Percentiles rank a stretch among this genome's conserved stretches.
Evolutionary conservation across 2,113 vertebrate genomes (phyloP).

Genomic region (Pelvicachromis taeniatus): DNA sequence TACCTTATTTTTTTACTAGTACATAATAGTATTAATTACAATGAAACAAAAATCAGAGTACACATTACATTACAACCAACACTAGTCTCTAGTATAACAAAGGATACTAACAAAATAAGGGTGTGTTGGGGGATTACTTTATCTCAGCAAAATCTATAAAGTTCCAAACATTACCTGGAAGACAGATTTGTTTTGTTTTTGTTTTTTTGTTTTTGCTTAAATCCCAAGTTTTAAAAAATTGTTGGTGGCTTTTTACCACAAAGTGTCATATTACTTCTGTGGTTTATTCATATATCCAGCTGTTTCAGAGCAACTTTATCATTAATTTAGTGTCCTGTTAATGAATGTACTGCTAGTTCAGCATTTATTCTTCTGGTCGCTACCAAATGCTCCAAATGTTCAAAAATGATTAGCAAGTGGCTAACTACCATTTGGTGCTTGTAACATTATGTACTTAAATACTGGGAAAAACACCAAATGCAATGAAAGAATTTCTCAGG

Average conservation of each 20-base stretch:
- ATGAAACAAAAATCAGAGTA: no score
- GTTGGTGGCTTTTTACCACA: not conserved
- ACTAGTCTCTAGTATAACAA: not conserved
- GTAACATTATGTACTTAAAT: not conserved
- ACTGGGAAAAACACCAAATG: not conserved
- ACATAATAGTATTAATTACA: no score
- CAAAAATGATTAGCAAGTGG: not conserved
- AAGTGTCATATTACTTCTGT: not conserved
- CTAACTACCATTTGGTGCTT: not conserved
- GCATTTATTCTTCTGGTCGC: not conserved
- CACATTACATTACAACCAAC: not conserved
- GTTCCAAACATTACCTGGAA: not conserved
- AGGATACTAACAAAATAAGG: no score
- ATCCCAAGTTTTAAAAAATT: no score
- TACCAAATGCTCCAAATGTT: not conserved
- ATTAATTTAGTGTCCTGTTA: not conserved
- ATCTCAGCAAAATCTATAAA: not conserved
- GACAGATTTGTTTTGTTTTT: not conserved
- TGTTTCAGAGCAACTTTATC: not conserved
- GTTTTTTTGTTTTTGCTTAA: not conserved
- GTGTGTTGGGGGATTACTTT: no score
- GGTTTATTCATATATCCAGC: not conserved
- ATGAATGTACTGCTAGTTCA: not conserved
- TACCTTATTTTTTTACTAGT: no score
- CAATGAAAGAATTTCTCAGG: not conserved